Evolutionary conservation across 2,113 vertebrate species (phyloP).

Genomic region (Lonchura striata): DNA sequence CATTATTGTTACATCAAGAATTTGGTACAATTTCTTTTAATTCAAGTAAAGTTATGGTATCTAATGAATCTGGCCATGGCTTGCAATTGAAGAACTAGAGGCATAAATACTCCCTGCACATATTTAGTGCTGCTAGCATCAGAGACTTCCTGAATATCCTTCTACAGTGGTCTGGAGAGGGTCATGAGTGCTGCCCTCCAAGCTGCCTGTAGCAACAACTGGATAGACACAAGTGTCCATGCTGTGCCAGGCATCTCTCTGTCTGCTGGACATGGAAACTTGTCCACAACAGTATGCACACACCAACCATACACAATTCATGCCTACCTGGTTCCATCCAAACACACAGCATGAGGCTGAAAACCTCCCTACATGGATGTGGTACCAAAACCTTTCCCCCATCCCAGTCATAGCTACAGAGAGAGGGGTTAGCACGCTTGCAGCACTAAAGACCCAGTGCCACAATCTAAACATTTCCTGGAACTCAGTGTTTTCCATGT

Average conservation of each 20-base stretch:
- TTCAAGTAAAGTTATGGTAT: background rate
- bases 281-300: background rate
- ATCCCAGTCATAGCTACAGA: background rate
- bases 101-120: background rate
- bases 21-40: rapidly evolving
- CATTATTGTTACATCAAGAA: background rate
- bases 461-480: background rate
- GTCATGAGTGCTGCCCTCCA: rapidly evolving
- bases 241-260: background rate
- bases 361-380: background rate
- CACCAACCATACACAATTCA: background rate
- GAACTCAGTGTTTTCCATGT: background rate
- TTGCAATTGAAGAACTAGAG: background rate
- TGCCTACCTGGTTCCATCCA: background rate
- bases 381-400: background rate
- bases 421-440: background rate
- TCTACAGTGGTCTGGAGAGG: background rate
- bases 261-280: background rate
- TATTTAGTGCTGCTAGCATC: background rate
- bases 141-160: background rate
- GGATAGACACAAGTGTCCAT: background rate
- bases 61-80: background rate
- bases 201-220: background rate
- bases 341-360: background rate
- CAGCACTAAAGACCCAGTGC: background rate